Evolutionary conservation across 1,140 invertebrate species (phyloP), one percentile per base, ranked within the genome.

Genomic region (Ephestia elutella): DNA sequence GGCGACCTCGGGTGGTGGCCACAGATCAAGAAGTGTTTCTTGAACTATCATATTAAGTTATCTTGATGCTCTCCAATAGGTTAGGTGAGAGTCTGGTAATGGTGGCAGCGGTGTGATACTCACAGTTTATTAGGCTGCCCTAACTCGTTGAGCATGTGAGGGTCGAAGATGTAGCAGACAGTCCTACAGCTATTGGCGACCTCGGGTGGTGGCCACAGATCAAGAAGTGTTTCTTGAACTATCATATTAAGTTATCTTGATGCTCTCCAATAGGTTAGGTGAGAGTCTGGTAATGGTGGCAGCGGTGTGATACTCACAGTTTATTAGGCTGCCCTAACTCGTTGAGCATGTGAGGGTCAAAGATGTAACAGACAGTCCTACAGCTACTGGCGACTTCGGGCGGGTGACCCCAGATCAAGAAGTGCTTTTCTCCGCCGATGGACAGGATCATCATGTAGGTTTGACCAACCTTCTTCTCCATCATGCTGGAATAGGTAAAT

Each of bases 91-190:
- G n/a, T n/a, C n/a, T n/a, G n/a, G n/a, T n/a, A n/a, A n/a, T n/a
- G n/a, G n/a, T n/a, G n/a, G n/a, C n/a, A n/a, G n/a, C n/a, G n/a
- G n/a, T n/a, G n/a, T n/a, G n/a, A n/a, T n/a, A n/a, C 82, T 82
- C 75, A 87, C 82, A 83, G 2, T 9, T 73, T 67, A 54, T 84
- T 62, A 1, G 78, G 73, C 17, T 72, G 65, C 11, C 85, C 85
- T 0, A 56, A 13, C 0, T 79, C 73, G 21, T 80, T 73, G 0
- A 86, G 64, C 70, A 82, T 78, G 32, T 87, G 80, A 0, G 85
- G 85, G 17, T 87, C 85, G 32, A 87, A 78, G 20, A 87, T 75
- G 54, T 87, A 86, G 57, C 78, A 78, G 9, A 86, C 65, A 0
- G 81, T 84, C 54, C 71, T 71, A 7, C 74, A 72, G 9, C 66